Evolutionary conservation across 2,113 vertebrate genomes (phyloP).

Genomic region (Odontophorus gujanensis): DNA sequence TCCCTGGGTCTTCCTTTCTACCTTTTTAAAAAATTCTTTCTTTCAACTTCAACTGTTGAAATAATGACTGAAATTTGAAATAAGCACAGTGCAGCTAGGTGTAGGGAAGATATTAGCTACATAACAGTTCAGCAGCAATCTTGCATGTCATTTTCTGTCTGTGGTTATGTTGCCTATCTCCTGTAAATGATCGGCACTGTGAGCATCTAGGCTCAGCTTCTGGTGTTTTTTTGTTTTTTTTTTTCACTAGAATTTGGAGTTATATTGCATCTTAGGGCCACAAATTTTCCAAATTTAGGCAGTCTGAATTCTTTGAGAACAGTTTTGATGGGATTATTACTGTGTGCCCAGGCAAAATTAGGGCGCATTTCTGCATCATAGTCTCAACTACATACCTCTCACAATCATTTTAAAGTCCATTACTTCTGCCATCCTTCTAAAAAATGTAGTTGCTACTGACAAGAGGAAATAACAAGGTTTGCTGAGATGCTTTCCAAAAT

Average conservation of each 20-base stretch:
- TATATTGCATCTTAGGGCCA: background rate
- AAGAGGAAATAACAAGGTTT: background rate
- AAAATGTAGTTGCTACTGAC: background rate
- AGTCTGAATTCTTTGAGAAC: background rate
- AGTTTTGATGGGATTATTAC: background rate
- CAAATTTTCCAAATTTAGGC: background rate
- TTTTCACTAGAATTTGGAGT: background rate
- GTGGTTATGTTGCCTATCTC: background rate
- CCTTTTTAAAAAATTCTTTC: background rate
- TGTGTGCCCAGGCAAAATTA: background rate
- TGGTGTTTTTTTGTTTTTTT: background rate
- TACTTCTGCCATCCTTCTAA: background rate
- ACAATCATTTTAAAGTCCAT: background rate
- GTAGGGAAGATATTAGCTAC: background rate
- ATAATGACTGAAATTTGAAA: background rate
- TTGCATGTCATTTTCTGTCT: background rate
- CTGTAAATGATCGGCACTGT: background rate
- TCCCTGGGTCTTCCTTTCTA: no score
- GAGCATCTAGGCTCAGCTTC: background rate
- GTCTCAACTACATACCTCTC: background rate
- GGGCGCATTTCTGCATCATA: background rate
- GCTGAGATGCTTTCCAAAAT: background rate
- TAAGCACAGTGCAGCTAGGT: accelerated
- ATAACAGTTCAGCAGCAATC: accelerated
- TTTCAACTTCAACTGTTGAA: background rate